phyloP scores from a whole-genome alignment of 2,113 vertebrate genomes.

The Lucifuga dentata region DNA sequence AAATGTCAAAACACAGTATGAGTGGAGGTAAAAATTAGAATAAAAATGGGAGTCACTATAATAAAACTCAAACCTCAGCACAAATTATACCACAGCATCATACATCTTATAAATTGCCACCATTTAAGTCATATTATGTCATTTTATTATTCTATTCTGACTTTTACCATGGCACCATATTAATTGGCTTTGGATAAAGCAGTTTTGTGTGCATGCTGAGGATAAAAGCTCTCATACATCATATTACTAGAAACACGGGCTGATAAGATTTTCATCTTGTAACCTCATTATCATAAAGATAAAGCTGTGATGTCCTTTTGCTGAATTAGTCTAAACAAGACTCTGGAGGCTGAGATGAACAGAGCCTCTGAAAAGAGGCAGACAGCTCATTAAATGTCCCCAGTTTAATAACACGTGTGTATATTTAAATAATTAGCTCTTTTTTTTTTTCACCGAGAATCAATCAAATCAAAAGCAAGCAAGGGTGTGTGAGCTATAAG shows the following conservation, averaged over 20 bases:
- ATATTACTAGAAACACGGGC: conserved; percentile 14
- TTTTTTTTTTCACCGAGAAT: background rate
- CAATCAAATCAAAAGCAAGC: conserved; percentile 27
- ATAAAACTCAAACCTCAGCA: conserved; percentile 6
- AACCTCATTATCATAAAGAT: conserved; percentile 42
- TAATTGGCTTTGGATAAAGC: conserved; percentile 14
- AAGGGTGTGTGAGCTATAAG: background rate
- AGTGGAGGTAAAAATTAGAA: conserved; percentile 11
- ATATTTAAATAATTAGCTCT: conserved; percentile 7
- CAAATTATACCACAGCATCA: too few relatives aligned
- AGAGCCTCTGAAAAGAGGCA: background rate
- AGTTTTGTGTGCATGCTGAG: background rate
- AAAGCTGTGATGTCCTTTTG: conserved; percentile 23
- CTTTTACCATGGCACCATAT: conserved; percentile 3
- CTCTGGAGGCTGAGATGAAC: conserved; percentile 3
- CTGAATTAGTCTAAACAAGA: conserved; percentile 10
- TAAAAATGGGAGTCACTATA: conserved; percentile 13
- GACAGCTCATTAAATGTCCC: conserved; percentile 4
- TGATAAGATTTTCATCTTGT: conserved; percentile 37
- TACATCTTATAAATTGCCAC: conserved; percentile 1
- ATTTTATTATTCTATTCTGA: conserved; percentile 1
- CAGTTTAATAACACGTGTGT: conserved; percentile 1
- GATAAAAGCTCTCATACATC: conserved; percentile 44
- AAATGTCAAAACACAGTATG: background rate
- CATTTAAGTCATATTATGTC: conserved; percentile 10